phyloP scores from a whole-genome alignment of 2,113 vertebrate species.

The Oryzias javanicus region DNA sequence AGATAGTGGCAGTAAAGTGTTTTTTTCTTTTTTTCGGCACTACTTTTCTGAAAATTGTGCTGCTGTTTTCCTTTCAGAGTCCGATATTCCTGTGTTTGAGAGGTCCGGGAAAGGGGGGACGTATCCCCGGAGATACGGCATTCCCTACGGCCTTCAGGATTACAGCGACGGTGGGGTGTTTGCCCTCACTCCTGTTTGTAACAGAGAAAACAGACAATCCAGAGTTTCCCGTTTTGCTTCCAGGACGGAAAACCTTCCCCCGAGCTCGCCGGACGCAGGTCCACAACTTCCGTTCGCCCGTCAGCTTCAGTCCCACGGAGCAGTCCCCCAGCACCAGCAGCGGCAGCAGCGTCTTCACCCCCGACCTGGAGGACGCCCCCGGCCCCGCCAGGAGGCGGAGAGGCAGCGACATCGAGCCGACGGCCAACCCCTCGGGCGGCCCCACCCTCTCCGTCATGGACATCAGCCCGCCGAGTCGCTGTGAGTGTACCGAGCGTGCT shows the following conservation, averaged over 20 bases:
- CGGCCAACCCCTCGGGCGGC: constrained; percentile 66
- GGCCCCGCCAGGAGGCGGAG: constrained; percentile 78
- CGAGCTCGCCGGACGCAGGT: constrained; percentile 93
- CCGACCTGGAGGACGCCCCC: constrained; percentile 86
- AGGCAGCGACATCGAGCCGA: constrained; percentile 92
- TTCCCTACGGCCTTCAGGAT: constrained; percentile 91
- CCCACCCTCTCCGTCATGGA: constrained; percentile 94
- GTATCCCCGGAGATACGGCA: constrained; percentile 92
- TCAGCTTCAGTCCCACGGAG: constrained; percentile 94
- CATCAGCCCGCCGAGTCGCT: constrained; percentile 97
- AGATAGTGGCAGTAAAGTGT: background rate
- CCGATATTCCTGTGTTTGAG: constrained; percentile 95
- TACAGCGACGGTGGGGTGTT: constrained; percentile 83
- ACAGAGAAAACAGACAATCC: too few relatives aligned
- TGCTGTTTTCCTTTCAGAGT: constrained; percentile 75
- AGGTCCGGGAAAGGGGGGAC: constrained; percentile 97
- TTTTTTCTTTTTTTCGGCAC: background rate
- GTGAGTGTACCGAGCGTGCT: constrained; percentile 70
- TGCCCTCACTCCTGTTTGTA: background rate
- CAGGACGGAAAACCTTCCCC: constrained; percentile 97
- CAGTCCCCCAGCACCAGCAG: constrained; percentile 95
- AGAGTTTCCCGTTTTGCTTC: too few relatives aligned
- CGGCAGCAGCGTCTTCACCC: constrained; percentile 93
- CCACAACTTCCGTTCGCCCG: constrained; percentile 89
- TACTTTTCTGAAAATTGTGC: background rate